These are phyloP conservation scores for Meteorus cinctellus DNA, from an alignment of 2,888 invertebrate genomes.

Conservation along the genomic window DNA sequence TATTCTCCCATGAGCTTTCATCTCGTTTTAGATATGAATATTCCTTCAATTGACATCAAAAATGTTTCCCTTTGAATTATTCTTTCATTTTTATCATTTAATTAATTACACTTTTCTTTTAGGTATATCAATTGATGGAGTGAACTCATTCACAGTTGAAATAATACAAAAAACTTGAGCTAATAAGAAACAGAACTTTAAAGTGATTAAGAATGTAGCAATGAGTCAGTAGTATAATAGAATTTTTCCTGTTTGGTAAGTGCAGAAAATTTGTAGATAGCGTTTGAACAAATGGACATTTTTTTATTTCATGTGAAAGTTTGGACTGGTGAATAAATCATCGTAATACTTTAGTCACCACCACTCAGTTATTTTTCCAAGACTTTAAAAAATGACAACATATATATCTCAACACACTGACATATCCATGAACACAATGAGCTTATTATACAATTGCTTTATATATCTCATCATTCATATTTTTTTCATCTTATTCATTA, in stretches of 20 bases:
- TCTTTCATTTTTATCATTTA: too few species aligned
- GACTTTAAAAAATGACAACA: slow-evolving; percentile 19
- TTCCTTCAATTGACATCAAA: too few species aligned
- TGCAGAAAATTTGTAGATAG: slow-evolving; percentile 44
- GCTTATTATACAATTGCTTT: background rate
- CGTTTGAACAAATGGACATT: slow-evolving; percentile 48
- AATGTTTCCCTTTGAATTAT: too few species aligned
- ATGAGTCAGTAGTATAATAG: slow-evolving; percentile 29
- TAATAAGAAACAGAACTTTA: background rate
- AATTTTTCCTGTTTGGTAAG: background rate
- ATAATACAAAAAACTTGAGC: background rate
- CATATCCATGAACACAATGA: background rate
- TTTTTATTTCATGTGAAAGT: slow-evolving; percentile 47
- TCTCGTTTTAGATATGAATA: too few species aligned
- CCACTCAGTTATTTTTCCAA: slow-evolving; percentile 42
- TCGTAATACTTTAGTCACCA: slow-evolving; percentile 46
- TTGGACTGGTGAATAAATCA: slow-evolving; percentile 48
- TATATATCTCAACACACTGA: slow-evolving; percentile 4
- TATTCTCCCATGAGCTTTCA: too few species aligned
- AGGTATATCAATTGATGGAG: too few species aligned
- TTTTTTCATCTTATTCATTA: background rate
- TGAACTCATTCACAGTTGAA: background rate
- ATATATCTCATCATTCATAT: background rate
- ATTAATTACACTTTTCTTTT: too few species aligned
- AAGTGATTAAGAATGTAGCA: background rate